A percentile compares a stretch with the other conserved stretches of the same genome.
Conservation (phyloP, 2,113 vertebrate genomes). For the Prunella fulvescens region DNA sequence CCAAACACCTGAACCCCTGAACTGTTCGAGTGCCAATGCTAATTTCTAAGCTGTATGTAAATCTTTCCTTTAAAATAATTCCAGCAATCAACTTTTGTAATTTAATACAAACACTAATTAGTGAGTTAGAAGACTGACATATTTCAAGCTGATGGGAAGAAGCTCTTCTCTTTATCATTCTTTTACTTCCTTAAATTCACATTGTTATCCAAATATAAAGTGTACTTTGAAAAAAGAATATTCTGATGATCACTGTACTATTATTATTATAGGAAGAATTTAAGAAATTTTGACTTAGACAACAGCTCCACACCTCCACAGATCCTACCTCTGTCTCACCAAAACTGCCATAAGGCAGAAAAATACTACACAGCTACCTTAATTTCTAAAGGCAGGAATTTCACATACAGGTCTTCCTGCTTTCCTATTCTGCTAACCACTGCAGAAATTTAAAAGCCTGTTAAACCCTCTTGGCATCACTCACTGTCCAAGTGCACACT, state of each 20-base stretch:
- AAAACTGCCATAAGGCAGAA: neutral
- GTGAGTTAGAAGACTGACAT: constrained; percentile 21
- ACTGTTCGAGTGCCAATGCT: neutral
- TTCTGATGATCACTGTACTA: neutral
- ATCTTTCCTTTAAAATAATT: neutral
- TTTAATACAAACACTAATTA: constrained; percentile 17
- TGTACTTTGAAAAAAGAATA: neutral
- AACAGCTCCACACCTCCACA: neutral
- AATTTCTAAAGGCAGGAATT: neutral
- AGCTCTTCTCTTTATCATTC: neutral
- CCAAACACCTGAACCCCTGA: neutral
- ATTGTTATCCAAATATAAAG: neutral
- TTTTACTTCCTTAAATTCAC: neutral
- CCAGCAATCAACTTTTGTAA: neutral
- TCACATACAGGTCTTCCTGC: rapidly evolving
- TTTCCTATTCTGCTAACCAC: neutral
- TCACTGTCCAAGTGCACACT: neutral
- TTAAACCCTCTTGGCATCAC: neutral
- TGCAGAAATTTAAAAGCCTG: neutral
- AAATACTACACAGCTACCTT: neutral
- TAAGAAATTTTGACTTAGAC: neutral
- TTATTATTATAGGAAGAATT: neutral
- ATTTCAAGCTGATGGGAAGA: neutral
- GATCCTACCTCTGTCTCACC: neutral
- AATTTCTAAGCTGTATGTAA: neutral